Base-by-base conservation (phyloP, 2,113 vertebrate genomes). In the Mustela lutreola region DNA sequence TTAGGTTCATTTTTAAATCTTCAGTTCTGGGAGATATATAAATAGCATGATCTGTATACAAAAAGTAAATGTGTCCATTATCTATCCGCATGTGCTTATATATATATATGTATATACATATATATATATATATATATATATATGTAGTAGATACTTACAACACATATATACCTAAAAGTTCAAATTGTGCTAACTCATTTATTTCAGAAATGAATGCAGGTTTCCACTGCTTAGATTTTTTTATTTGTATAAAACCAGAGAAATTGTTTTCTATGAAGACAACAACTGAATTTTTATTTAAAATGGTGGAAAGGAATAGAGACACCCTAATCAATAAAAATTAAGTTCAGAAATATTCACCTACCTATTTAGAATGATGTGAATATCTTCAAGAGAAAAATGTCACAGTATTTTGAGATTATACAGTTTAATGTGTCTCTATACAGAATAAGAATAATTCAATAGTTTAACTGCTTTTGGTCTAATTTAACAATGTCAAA, bases 111-210 rank as follows among this genome's bases (percentile, higher is more conserved):
- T 18, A 56, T 56, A 18, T 16, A 56, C 48, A 28, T 87, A 60
- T 84, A 60, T 86, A 53, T 18, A 53, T 53, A 18, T 16, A n/a
- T n/a, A n/a, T n/a, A n/a, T n/a, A 28, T 87, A 60, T 84, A 60
- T 86, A 71, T 22, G 10, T 14, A 95, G 14, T 26, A 62, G 42
- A 12, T 60, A 76, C 42, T 80, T 71, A 89, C 12, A 62, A 73
- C 31, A 82, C 24, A 60, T 58, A 63, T 8, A 53, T 63, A 76
- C 19, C 31, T 87, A 70, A 73, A 83, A 31, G 73, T 97, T 98
- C 48, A 98, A 95, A 97, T 95, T 89, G 45, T 87, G 18, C 76
- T 96, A 95, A 97, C 24, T 91, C 50, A 97, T 56, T 97, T 73
- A 10, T 96, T 96, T 98, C 14, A 70, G 79, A 22, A 97, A 96